These are phyloP conservation scores for Ceyx erithaca DNA, from an alignment of 2,797 vertebrate genomes.

Conservation along the genomic window DNA sequence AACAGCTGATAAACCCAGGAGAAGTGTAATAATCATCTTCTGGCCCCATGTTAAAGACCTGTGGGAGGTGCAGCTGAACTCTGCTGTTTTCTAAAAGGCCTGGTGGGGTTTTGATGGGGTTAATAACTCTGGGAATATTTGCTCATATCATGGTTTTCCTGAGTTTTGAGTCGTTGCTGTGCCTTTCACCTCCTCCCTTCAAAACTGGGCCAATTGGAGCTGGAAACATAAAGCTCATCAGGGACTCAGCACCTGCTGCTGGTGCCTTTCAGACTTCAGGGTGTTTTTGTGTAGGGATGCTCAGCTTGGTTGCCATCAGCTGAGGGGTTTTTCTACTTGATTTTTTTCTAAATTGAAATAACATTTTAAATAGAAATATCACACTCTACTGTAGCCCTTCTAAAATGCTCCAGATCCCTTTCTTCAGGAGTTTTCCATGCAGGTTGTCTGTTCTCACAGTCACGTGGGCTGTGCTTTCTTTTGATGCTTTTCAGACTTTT, in stretches of 20 bases:
- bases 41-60: conserved; percentile 14
- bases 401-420: neutral
- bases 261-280: neutral
- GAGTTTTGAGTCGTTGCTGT: neutral
- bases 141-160: neutral
- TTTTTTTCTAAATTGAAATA: neutral
- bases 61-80: conserved; percentile 22
- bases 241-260: neutral
- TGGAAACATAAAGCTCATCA: neutral
- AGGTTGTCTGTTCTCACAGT: fast-evolving
- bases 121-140: conserved; percentile 12
- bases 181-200: neutral
- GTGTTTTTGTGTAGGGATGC: neutral
- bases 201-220: neutral
- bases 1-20: conserved; percentile 18
- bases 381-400: neutral
- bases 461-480: neutral
- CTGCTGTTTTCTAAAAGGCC: conserved; percentile 29
- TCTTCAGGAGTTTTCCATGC: neutral
- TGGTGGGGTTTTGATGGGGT: conserved; percentile 22
- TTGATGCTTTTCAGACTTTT: neutral
- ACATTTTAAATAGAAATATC: neutral
- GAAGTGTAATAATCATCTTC: conserved; percentile 35
- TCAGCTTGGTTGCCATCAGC: neutral
- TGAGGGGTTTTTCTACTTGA: no score